Evolutionary conservation across 2,113 vertebrate genomes (phyloP), one percentile per base, ranked within the genome.

Genomic region (Grus americana): DNA sequence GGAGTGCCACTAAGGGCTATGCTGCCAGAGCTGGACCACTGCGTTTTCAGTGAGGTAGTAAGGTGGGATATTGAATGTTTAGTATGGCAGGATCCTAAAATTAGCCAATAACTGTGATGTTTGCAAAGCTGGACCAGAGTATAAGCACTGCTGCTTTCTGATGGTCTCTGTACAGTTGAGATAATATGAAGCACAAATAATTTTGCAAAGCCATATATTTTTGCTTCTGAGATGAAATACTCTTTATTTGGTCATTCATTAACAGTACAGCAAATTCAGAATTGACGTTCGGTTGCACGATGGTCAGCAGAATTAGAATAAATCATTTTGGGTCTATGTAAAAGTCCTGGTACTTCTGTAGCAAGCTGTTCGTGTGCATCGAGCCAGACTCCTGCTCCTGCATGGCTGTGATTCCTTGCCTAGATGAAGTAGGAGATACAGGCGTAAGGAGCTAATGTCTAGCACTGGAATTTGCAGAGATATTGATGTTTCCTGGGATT

Each of bases 191-290:
- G 19, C 30, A 50, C 8, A 82, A 72, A 65, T 67, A 5, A 57
- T 87, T 93, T 80, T 74, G 42, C 22, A 92, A 85, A 78, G 46
- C 18, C 40, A 36, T 52, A 21, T 62, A 50, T 36, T 88, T 93
- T 79, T 88, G 67, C 18, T 42, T 92, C 68, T 68, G 55, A 50
- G 44, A 54, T 49, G 5, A 91, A 82, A 79, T 42, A 58, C 36
- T 54, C 42, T 86, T 14, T 57, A 30, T 72, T 94, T 63, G 47
- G 61, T 76, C 79, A 65, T 75, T 90, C 46, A 46, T 90, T 84
- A 78, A 49, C 42, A 92, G 34, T 62, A 32, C 62, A 87, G 32
- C 13, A 82, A 66, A 70, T 79, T 54, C 71, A 89, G 68, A 57
- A 68, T 30, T 46, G 75, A 34, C 47, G 15, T 62, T 89, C 73